A percentile compares a stretch with the other conserved stretches of the same genome.
Evolutionary conservation across 2,888 invertebrate species (phyloP).

Genomic region (Zele albiditarsus): DNA sequence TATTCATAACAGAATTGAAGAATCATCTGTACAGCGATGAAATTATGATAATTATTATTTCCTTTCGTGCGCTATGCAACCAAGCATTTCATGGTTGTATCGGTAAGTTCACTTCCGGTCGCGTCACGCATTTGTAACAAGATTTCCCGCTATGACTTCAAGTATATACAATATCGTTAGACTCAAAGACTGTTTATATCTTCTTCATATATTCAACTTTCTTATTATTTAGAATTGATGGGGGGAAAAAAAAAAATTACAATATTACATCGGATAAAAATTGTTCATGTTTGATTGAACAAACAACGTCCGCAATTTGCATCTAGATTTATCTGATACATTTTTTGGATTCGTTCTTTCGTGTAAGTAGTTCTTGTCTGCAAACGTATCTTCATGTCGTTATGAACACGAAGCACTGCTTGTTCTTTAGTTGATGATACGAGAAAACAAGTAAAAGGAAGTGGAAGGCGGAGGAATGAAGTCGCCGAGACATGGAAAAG

Average conservation of each 20-base stretch:
- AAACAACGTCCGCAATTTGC: background rate
- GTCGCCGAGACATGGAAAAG: constrained; percentile 27
- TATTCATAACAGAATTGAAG: constrained; percentile 1
- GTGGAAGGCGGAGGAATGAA: constrained; percentile 19
- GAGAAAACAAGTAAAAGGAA: constrained; percentile 30
- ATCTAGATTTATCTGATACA: background rate
- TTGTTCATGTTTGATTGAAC: too few relatives aligned
- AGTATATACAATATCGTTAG: background rate
- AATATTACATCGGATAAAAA: too few relatives aligned
- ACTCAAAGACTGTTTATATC: too few relatives aligned
- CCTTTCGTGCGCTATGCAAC: constrained; percentile 36
- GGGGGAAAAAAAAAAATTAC: too few relatives aligned
- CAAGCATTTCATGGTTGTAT: constrained; percentile 39
- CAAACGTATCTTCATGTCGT: background rate
- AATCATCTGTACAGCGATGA: background rate
- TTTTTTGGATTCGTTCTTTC: background rate
- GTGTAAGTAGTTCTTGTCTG: background rate
- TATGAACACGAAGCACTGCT: background rate
- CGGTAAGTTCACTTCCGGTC: constrained; percentile 38
- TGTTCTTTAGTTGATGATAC: constrained; percentile 7
- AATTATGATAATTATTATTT: constrained; percentile 40
- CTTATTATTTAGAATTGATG: too few relatives aligned
- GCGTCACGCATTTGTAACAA: constrained; percentile 38
- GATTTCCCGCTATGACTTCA: constrained; percentile 35
- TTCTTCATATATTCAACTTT: background rate